Percentiles rank a stretch among this genome's conserved stretches.
Conservation (phyloP, 2,888 invertebrate species). For the Dysmachus trigonus region DNA sequence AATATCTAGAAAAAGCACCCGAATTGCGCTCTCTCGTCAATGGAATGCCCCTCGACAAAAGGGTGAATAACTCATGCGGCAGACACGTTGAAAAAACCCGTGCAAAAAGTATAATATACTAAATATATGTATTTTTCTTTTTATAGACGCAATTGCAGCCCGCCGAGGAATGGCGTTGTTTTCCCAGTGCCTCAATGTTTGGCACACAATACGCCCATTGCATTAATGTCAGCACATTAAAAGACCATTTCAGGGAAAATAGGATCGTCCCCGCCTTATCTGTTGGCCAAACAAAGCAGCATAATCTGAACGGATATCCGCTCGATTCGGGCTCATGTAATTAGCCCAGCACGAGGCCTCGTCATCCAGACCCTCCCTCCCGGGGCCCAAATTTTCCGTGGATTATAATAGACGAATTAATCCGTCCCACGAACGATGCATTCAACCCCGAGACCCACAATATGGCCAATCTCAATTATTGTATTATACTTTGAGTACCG, state of each 20-base stretch:
- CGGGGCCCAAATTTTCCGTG: background rate
- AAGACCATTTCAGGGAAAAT: slow-evolving; percentile 31
- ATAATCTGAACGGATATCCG: slow-evolving; percentile 47
- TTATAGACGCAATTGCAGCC: background rate
- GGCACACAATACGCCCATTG: slow-evolving; percentile 40
- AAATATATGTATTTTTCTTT: background rate
- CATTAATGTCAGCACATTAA: slow-evolving; percentile 39
- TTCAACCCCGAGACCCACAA: background rate
- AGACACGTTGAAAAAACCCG: background rate
- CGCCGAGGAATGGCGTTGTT: slow-evolving; percentile 16
- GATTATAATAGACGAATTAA: slow-evolving; percentile 18
- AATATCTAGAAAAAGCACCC: slow-evolving; percentile 17
- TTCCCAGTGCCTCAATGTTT: slow-evolving; percentile 32
- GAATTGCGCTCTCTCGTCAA: slow-evolving; percentile 19
- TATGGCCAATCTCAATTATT: background rate
- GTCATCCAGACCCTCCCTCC: background rate
- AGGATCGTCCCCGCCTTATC: slow-evolving; percentile 40
- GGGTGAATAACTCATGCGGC: background rate
- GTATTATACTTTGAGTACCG: background rate
- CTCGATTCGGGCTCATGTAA: slow-evolving; percentile 39
- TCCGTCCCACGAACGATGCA: background rate
- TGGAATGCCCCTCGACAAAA: slow-evolving; percentile 26
- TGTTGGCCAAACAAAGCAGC: slow-evolving; percentile 27
- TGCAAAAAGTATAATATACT: background rate
- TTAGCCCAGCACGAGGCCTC: slow-evolving; percentile 42